Evolutionary conservation across 92 coral and sea anemone genomes (phyloP).

Genomic region (Porites cylindrica): DNA sequence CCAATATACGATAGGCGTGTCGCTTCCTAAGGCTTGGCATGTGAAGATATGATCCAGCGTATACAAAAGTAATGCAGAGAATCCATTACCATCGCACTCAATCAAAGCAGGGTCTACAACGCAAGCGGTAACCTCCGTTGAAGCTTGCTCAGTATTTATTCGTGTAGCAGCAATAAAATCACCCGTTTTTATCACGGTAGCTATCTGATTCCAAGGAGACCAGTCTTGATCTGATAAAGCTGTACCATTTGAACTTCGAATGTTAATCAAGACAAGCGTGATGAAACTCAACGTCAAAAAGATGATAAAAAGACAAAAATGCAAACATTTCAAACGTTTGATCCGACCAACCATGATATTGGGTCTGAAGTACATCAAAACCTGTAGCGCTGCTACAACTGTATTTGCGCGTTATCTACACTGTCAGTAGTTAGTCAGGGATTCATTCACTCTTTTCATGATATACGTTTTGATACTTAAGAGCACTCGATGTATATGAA

Average conservation of each 20-base stretch:
- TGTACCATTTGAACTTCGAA: background rate
- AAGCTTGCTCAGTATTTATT: background rate
- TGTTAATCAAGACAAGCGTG: background rate
- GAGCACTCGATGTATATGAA: no score
- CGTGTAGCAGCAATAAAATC: background rate
- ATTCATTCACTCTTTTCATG: no score
- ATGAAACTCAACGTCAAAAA: background rate
- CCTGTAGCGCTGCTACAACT: no score
- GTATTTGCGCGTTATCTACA: no score
- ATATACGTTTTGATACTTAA: no score
- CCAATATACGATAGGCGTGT: conserved; percentile 69
- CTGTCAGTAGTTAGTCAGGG: no score
- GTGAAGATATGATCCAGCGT: conserved; percentile 66
- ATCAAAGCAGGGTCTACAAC: conserved; percentile 63
- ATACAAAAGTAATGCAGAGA: conserved; percentile 58
- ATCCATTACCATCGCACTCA: conserved; percentile 63
- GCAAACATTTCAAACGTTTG: background rate
- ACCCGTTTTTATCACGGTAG: background rate
- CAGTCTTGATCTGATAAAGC: background rate
- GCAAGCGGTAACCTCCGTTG: conserved; percentile 33
- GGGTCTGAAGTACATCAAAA: no score
- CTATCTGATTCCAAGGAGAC: background rate
- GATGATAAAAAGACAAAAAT: background rate
- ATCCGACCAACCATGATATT: background rate
- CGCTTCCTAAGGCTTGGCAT: conserved; percentile 43